Base-by-base conservation (phyloP, 37 sponge, comb jelly and placozoan genomes). In the Cliona cf. orientalis region DNA sequence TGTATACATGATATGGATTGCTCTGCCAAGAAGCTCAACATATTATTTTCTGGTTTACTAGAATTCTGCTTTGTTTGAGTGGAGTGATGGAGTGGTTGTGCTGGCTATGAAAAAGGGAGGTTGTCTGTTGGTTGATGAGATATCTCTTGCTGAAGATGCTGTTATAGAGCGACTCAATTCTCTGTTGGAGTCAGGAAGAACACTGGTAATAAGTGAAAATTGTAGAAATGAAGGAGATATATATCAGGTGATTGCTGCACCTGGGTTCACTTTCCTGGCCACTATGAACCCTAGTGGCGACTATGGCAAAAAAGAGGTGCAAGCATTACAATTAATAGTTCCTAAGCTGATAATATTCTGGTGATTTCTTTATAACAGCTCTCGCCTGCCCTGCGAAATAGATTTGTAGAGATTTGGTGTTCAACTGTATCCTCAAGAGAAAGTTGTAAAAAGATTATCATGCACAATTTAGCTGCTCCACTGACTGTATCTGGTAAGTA, bases 211-310 rank as follows among this genome's bases (percentile, higher is more conserved):
- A 22, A 93, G 93, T 41, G 99, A 98, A 83, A 91, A 88, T 56
- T 91, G 87, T 49, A 79, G 86, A 40, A 67, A 60, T 23, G 56
- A 78, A 36, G 77, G 74, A 34, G 80, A 89, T 21, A 75, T 69
- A 23, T 83, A 81, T 44, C 87, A 96, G 71, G 70, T 99, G 31
- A 59, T 64, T 65, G 99, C 99, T 42, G 26, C 71, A 22, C 40
- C 82, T 34, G 91, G 87, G 28, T 99, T 99, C 67, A 72, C 55
- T 9, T 64, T 99, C 26, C 17, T 99, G 42, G 97, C 93, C 32
- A 99, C 99, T 32, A 99, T 99, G 99, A 99, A 99, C 68, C 99
- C 99, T 75, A 95, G 99, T 22, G 99, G 99, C 38, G 99, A 99
- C 86, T 99, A 91, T 66, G 99, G 99, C 9, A 99, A 99, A 82